phyloP scores from a whole-genome alignment of 2,888 invertebrate species.

The Himalopsyche japonica region DNA sequence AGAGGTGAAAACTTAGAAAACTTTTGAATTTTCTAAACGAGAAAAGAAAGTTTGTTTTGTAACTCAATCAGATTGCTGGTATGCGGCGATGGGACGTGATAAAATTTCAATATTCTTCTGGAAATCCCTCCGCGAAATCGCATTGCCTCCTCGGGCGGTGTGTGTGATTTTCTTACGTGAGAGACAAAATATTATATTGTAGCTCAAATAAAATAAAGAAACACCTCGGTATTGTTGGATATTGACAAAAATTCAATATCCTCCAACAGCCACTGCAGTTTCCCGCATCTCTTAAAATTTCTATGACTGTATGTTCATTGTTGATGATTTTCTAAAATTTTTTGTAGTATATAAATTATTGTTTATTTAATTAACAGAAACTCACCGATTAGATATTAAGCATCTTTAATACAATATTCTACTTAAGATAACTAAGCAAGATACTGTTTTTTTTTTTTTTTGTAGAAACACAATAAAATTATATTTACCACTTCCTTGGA shows the following conservation, averaged over 20 bases:
- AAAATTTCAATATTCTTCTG: conserved; percentile 34
- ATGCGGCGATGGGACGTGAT: conserved; percentile 30
- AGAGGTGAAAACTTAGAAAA: conserved; percentile 15
- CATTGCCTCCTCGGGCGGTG: neutral
- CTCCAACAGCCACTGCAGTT: neutral
- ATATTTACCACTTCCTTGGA: too few relatives aligned
- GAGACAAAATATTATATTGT: neutral
- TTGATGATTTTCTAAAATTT: too few relatives aligned
- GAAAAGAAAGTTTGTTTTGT: conserved; percentile 36
- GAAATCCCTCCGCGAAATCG: neutral
- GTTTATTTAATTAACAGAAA: too few relatives aligned
- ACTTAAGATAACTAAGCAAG: too few relatives aligned
- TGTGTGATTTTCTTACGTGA: neutral
- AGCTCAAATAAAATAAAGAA: neutral
- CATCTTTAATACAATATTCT: too few relatives aligned
- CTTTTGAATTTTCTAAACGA: conserved; percentile 34
- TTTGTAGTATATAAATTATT: too few relatives aligned
- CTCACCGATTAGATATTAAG: too few relatives aligned
- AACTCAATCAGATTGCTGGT: conserved; percentile 38
- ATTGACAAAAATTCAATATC: neutral
- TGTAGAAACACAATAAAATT: too few relatives aligned
- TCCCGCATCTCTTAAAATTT: too few relatives aligned
- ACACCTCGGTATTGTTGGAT: neutral
- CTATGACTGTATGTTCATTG: too few relatives aligned
- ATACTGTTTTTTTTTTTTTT: too few relatives aligned